Evolutionary conservation across 2,888 invertebrate species (phyloP), one percentile per base, ranked within the genome.

Genomic region (Eupelmus urozonus): DNA sequence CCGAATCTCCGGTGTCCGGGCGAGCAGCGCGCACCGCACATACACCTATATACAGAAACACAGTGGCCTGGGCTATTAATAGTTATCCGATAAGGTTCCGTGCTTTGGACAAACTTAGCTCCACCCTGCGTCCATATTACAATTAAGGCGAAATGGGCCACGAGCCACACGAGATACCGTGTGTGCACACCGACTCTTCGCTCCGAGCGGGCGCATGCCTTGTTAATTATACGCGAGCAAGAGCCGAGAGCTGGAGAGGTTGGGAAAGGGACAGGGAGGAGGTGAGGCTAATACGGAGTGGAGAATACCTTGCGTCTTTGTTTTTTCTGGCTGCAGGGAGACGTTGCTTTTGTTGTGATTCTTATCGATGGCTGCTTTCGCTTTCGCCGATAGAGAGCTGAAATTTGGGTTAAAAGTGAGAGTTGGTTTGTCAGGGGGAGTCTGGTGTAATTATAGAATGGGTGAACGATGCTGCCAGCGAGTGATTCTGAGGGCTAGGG

Each of bases 141-240:
- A 76, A 76, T 76, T 76, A 76, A 76, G 76, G 69, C 53, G 40
- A 76, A 76, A 69, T 70, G 70, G 76, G 76, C 62, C 69, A 69
- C 76, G 69, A 23, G 20, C 9, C 49, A 20, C 29, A 16, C 27
- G 20, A 70, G 45, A 23, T 25, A 29, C 51, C 16, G 13, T 13
- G 23, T 40, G 2, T 16, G 34, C 49, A 7, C 27, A 53, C 27
- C 23, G n/a, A 18, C 27, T 27, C 55, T 67, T 67, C 23, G 67
- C 23, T 53, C 13, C 25, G 55, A 7, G 65, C 67, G 29, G 23
- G 34, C 34, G 55, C 57, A 25, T 57, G 59, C 45, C 69, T 59
- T 45, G 59, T 70, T 70, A 70, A 70, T 70, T 70, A 55, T 40
- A 23, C 55, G 49, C 5, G 40, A 2, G 23, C 18, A 49, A 9